Evolutionary conservation across 2,888 invertebrate genomes (phyloP).

Genomic region (Nasonia oneida): DNA sequence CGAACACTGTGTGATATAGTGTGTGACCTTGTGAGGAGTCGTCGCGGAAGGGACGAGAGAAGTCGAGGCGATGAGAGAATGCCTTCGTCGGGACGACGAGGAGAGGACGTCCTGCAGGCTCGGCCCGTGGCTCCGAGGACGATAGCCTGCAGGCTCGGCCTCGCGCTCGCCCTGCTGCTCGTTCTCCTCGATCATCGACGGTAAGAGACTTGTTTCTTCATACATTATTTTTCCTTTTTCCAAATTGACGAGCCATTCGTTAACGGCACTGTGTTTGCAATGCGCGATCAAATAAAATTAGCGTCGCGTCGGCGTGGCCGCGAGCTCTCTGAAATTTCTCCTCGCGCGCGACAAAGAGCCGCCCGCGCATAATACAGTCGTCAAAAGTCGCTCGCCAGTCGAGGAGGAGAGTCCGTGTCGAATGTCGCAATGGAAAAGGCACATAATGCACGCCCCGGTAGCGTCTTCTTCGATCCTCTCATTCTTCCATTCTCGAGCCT

Average conservation of each 20-base stretch:
- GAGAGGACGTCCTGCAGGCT: constrained; percentile 67
- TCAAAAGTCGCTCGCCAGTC: constrained; percentile 49
- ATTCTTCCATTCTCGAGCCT: constrained; percentile 42
- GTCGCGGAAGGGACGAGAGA: not conserved
- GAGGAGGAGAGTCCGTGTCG: constrained; percentile 49
- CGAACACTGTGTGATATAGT: no score
- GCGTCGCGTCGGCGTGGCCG: not conserved
- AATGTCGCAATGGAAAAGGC: constrained; percentile 58
- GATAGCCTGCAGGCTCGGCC: constrained; percentile 68
- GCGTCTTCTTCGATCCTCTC: constrained; percentile 40
- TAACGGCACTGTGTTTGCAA: not conserved
- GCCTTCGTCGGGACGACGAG: constrained; percentile 75
- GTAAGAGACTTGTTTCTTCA: constrained; percentile 66
- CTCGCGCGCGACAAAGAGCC: not conserved
- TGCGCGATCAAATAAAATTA: constrained; percentile 11
- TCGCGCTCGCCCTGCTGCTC: constrained; percentile 67
- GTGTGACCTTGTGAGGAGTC: not conserved
- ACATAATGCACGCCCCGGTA: constrained; percentile 48
- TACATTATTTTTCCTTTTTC: constrained; percentile 24
- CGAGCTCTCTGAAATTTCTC: no score
- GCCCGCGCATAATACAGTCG: constrained; percentile 53
- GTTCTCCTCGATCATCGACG: constrained; percentile 72
- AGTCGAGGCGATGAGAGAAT: constrained; percentile 78
- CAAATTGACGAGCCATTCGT: not conserved
- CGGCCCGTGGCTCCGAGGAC: constrained; percentile 64